These are phyloP conservation scores for Archegozetes longisetosus DNA, from an alignment of 1,140 invertebrate species.

Conservation along the genomic window DNA sequence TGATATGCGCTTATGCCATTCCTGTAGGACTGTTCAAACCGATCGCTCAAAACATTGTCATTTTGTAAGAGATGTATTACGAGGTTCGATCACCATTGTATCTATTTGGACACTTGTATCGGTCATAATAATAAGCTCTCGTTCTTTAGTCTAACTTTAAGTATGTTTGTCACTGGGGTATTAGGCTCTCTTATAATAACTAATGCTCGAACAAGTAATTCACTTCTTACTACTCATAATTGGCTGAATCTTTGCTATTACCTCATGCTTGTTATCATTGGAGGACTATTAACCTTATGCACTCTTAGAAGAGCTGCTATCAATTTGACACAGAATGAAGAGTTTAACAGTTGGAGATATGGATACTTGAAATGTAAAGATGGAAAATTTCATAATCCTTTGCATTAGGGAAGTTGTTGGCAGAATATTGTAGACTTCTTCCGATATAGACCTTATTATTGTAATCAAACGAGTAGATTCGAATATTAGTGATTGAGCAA, in stretches of 20 bases:
- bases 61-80: slow-evolving; percentile 79
- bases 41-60: slow-evolving; percentile 77
- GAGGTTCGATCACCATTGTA: slow-evolving; percentile 87
- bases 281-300: background rate
- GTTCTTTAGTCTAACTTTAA: slow-evolving; percentile 2
- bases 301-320: slow-evolving; percentile 63
- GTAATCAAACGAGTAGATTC: too few species aligned
- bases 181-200: background rate
- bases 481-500: too few species aligned
- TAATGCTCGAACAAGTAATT: background rate
- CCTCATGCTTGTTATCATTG: slow-evolving; percentile 6
- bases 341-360: slow-evolving; percentile 80
- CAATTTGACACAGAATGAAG: slow-evolving; percentile 85
- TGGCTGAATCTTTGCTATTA: background rate
- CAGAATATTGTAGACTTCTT: slow-evolving; percentile 78
- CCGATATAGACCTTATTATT: background rate
- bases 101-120: slow-evolving; percentile 86
- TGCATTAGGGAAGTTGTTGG: slow-evolving; percentile 62
- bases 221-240: background rate
- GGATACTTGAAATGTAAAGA: slow-evolving; percentile 68
- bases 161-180: background rate
- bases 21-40: slow-evolving; percentile 67
- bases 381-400: slow-evolving; percentile 73
- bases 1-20: slow-evolving; percentile 49
- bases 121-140: slow-evolving; percentile 47